A percentile compares a stretch with the other conserved stretches of the same genome.
phyloP scores from a whole-genome alignment of 2,113 vertebrate species.

The Austrofundulus limnaeus region DNA sequence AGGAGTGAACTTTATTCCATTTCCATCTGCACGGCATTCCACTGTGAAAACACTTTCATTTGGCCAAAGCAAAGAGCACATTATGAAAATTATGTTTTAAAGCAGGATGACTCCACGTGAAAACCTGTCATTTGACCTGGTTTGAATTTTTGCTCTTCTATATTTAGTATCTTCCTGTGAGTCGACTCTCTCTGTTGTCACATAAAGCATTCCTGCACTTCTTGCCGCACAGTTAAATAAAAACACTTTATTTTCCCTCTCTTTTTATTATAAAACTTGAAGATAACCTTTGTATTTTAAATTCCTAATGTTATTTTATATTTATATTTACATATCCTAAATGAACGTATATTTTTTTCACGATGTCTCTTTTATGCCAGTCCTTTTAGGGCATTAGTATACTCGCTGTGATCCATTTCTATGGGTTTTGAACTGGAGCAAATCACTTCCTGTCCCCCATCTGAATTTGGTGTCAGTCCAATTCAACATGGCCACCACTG shows the following conservation, averaged over 20 bases:
- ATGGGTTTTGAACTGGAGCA: too few relatives aligned
- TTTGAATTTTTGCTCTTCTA: not conserved
- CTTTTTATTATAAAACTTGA: constrained; percentile 1
- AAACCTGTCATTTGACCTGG: not conserved
- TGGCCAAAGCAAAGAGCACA: not conserved
- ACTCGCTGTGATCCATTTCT: too few relatives aligned
- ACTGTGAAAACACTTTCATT: not conserved
- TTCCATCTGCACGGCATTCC: not conserved
- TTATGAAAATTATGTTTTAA: not conserved
- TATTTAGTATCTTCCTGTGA: constrained; percentile 24
- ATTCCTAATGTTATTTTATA: not conserved
- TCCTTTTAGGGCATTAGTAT: too few relatives aligned
- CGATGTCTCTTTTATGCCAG: too few relatives aligned
- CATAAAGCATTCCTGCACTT: constrained; percentile 56
- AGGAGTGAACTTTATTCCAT: not conserved
- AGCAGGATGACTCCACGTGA: constrained; percentile 1
- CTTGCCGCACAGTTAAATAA: constrained; percentile 12
- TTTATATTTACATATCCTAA: too few relatives aligned
- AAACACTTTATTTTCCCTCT: not conserved
- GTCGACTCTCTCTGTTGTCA: constrained; percentile 57
- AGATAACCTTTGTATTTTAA: constrained; percentile 2
- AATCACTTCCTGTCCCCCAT: too few relatives aligned
- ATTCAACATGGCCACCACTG: too few relatives aligned
- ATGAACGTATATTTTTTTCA: too few relatives aligned
- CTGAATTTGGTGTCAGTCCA: too few relatives aligned